phyloP scores from a whole-genome alignment of 2,797 vertebrate species.

The Aplochiton taeniatus region DNA sequence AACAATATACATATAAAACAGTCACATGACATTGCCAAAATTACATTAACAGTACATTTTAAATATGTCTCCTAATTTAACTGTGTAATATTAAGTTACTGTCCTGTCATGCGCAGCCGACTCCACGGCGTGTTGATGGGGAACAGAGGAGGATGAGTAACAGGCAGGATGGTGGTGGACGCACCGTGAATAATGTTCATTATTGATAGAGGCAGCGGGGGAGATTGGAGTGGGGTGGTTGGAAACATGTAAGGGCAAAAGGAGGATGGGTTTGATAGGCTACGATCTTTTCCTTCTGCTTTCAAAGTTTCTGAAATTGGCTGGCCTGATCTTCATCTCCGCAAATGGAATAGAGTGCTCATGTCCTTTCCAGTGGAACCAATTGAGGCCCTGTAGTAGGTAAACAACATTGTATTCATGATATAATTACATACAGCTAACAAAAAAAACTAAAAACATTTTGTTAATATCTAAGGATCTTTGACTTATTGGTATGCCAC shows the following conservation, averaged over 20 bases:
- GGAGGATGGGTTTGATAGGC: constrained; percentile 27
- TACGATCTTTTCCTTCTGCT: constrained; percentile 88
- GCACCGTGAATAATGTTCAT: neutral
- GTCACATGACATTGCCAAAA: no score
- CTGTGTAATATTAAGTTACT: no score
- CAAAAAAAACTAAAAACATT: no score
- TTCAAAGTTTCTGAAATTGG: constrained; percentile 88
- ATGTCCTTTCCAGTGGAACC: constrained; percentile 98
- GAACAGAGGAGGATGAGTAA: neutral
- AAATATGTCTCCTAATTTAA: no score
- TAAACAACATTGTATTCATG: constrained; percentile 5
- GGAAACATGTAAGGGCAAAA: neutral
- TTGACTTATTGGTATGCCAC: neutral
- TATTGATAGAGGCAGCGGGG: neutral
- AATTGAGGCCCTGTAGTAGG: constrained; percentile 89
- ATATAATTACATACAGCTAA: neutral
- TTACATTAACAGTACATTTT: no score
- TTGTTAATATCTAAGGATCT: neutral
- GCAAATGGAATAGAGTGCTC: constrained; percentile 93
- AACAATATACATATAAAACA: no score
- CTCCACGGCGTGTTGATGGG: neutral
- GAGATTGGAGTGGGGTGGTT: neutral
- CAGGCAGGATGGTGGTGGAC: neutral
- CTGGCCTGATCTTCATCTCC: constrained; percentile 94
- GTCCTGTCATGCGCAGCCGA: no score